A percentile compares a stretch with the other conserved stretches of the same genome.
Evolutionary conservation across 2,797 vertebrate genomes (phyloP).

Genomic region (Gila robusta): DNA sequence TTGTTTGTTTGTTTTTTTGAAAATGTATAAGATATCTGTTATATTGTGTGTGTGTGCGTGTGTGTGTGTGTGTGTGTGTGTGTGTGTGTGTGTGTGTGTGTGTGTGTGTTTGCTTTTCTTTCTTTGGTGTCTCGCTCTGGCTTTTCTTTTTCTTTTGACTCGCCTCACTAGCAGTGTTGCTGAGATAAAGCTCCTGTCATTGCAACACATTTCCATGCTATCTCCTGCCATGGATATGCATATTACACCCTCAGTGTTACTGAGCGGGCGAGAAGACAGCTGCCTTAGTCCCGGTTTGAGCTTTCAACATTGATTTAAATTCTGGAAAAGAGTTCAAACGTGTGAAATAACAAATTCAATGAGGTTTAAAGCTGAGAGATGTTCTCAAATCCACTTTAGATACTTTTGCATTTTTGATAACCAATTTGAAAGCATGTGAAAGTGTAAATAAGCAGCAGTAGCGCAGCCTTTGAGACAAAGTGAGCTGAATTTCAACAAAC

Average conservation of each 20-base stretch:
- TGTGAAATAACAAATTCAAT: constrained; percentile 36
- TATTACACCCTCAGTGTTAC: constrained; percentile 56
- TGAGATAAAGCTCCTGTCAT: constrained; percentile 60
- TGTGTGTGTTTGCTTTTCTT: constrained; percentile 28
- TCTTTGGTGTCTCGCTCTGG: constrained; percentile 16
- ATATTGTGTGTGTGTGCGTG: background rate
- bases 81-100: background rate
- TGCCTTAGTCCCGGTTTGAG: constrained; percentile 34
- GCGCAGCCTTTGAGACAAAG: background rate
- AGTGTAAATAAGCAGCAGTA: background rate
- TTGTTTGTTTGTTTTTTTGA: background rate
- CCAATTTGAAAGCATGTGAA: background rate
- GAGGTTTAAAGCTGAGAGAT: constrained; percentile 45
- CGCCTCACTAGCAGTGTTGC: constrained; percentile 50
- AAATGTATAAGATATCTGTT: background rate
- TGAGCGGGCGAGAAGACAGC: constrained; percentile 19
- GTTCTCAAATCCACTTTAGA: constrained; percentile 28
- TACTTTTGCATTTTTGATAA: background rate
- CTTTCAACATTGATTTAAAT: constrained; percentile 46
- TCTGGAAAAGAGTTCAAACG: constrained; percentile 50
- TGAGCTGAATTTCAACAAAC: background rate
- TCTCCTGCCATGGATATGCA: constrained; percentile 63
- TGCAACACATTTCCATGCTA: constrained; percentile 64
- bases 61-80: too few relatives aligned
- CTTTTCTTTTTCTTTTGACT: constrained; percentile 45